A percentile compares a stretch with the other conserved stretches of the same genome.
phyloP scores from a whole-genome alignment of 2,113 vertebrate genomes.

The Sander vitreus region DNA sequence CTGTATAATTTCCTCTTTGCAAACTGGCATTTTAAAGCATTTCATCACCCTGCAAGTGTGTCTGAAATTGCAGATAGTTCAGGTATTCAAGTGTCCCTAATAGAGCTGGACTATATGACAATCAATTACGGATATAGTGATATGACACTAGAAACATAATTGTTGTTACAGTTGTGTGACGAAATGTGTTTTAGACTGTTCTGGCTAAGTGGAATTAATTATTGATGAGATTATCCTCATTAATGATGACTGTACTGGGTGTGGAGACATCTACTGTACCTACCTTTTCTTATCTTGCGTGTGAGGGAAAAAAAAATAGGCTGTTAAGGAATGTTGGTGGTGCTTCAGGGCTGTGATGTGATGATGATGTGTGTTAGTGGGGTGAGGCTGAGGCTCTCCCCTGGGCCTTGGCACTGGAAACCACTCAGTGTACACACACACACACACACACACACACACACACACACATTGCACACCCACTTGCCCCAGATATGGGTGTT shows the following conservation, averaged over 20 bases:
- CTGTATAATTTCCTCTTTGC: no score
- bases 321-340: conserved; percentile 39
- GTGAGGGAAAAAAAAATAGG: not conserved
- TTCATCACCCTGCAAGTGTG: not conserved
- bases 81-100: not conserved
- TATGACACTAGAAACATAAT: not conserved
- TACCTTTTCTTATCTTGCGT: conserved; percentile 32
- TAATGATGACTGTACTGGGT: not conserved
- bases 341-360: conserved; percentile 36
- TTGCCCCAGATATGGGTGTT: conserved; percentile 34
- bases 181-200: not conserved
- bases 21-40: not conserved
- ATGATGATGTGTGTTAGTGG: conserved; percentile 57
- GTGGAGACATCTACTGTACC: conserved; percentile 3
- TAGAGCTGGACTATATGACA: not conserved
- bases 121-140: no score
- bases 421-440: conserved; percentile 34
- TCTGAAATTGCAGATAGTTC: not conserved
- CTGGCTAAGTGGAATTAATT: not conserved
- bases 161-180: not conserved
- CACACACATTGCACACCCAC: conserved; percentile 17
- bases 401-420: conserved; percentile 51
- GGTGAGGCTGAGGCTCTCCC: conserved; percentile 58
- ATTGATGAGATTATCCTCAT: not conserved
- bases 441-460: conserved; percentile 27